Percentiles rank a stretch among this genome's conserved stretches.
Conservation (phyloP, 1,140 invertebrate species). For the Bombus affinis region DNA sequence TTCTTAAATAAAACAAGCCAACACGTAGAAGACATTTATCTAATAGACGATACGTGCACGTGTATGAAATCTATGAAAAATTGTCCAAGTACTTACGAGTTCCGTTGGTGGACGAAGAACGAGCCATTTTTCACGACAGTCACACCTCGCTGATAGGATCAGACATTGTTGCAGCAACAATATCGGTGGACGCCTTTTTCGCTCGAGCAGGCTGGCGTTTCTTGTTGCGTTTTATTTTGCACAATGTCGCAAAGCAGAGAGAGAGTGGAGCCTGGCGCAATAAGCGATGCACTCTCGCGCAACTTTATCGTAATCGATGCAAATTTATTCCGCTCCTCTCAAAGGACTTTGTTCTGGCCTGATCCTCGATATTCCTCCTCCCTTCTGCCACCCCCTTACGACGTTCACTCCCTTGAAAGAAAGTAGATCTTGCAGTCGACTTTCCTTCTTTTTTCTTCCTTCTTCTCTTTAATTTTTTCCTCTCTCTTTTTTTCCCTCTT, state of each 20-base stretch:
- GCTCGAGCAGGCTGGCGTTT: not conserved
- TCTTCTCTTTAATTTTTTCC: not conserved
- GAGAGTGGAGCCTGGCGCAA: constrained; percentile 16
- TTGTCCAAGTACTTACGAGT: not conserved
- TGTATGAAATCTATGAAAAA: not conserved
- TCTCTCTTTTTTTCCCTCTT: not conserved
- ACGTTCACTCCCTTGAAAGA: constrained; percentile 16
- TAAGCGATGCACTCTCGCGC: constrained; percentile 47
- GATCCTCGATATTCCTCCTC: constrained; percentile 49
- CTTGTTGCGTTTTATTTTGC: constrained; percentile 14
- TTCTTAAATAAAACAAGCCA: not conserved
- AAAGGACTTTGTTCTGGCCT: constrained; percentile 43
- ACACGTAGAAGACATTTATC: not conserved
- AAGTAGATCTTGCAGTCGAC: constrained; percentile 40
- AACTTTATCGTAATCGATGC: constrained; percentile 53
- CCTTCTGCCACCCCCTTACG: not conserved
- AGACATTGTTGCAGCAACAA: not conserved
- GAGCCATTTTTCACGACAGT: not conserved
- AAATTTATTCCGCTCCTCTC: constrained; percentile 51
- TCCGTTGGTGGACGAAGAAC: too few species aligned
- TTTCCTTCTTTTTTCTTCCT: not conserved
- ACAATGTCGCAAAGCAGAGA: constrained; percentile 7
- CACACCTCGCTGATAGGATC: constrained; percentile 16
- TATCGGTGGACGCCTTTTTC: not conserved
- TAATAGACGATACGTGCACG: not conserved